Conservation (phyloP, 2,888 invertebrate species). For the Nomada lathburiana region DNA sequence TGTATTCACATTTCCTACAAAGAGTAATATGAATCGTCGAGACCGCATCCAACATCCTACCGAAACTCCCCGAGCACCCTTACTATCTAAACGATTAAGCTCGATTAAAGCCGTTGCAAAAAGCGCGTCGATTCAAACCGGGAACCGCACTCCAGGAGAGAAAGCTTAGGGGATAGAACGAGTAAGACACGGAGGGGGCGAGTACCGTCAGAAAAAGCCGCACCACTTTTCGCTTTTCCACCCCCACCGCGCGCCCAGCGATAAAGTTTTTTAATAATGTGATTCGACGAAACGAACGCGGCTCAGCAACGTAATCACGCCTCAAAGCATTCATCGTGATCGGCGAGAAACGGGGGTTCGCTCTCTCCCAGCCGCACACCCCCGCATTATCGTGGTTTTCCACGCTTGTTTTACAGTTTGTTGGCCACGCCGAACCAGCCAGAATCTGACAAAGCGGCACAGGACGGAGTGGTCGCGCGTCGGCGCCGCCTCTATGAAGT, state of each 20-base stretch:
- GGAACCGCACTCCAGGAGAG: not conserved
- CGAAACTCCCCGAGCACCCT: not conserved
- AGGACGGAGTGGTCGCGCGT: not conserved
- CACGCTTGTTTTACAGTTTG: conserved; percentile 53
- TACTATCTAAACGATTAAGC: not conserved
- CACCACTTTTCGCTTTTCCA: not conserved
- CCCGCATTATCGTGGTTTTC: conserved; percentile 44
- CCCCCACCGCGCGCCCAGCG: not conserved
- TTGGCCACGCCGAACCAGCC: conserved; percentile 16
- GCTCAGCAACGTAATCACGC: conserved; percentile 35
- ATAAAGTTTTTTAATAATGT: conserved; percentile 58
- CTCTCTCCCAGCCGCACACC: not conserved
- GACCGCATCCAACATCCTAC: not conserved
- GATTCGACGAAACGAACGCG: conserved; percentile 22
- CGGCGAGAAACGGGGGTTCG: conserved; percentile 1
- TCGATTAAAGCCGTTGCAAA: not conserved
- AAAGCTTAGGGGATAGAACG: not conserved
- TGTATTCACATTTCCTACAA: too few species aligned
- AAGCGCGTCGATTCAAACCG: not conserved
- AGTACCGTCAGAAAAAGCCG: not conserved
- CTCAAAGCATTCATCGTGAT: conserved; percentile 46
- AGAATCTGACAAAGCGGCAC: conserved; percentile 37
- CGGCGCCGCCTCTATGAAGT: conserved; percentile 19
- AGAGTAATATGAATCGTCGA: too few species aligned
- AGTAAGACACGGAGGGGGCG: not conserved